Percentiles rank a stretch among this genome's conserved stretches.
Evolutionary conservation across 2,113 vertebrate species (phyloP).

Genomic region (Hemicordylus capensis): DNA sequence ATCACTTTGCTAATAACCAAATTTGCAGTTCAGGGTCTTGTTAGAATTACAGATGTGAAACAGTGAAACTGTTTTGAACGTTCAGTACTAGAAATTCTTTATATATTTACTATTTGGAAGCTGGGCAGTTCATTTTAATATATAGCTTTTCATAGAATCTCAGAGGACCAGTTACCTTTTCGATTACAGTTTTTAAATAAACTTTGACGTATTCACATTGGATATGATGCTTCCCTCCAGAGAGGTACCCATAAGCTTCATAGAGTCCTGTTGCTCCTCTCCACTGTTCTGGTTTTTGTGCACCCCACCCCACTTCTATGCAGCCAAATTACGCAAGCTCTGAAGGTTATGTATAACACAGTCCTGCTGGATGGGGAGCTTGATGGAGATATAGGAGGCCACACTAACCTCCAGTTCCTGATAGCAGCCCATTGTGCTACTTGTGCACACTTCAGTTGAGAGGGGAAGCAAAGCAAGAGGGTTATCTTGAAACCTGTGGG

Average conservation of each 20-base stretch:
- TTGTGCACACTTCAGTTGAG: neutral
- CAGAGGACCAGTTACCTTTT: conserved; percentile 75
- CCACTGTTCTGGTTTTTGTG: too few species aligned
- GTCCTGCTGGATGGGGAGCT: neutral
- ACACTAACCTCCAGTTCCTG: neutral
- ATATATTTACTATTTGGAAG: conserved; percentile 78
- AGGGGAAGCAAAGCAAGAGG: neutral
- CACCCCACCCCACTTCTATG: neutral
- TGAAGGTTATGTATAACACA: neutral
- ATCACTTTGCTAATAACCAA: conserved; percentile 94
- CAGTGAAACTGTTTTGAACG: conserved; percentile 87
- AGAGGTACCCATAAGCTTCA: neutral
- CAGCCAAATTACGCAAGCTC: neutral
- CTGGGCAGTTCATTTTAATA: conserved; percentile 79
- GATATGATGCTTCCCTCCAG: neutral
- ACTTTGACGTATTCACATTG: conserved; percentile 66
- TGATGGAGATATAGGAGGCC: neutral
- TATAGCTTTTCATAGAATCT: conserved; percentile 66
- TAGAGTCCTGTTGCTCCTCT: neutral
- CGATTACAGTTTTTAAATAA: conserved; percentile 75
- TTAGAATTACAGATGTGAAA: conserved; percentile 82
- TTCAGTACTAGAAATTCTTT: conserved; percentile 80
- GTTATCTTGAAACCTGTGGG: neutral
- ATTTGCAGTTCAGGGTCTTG: conserved; percentile 93
- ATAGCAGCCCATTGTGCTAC: neutral